Evolutionary conservation across 2,797 vertebrate genomes (phyloP).

Genomic region (Natrix natrix): DNA sequence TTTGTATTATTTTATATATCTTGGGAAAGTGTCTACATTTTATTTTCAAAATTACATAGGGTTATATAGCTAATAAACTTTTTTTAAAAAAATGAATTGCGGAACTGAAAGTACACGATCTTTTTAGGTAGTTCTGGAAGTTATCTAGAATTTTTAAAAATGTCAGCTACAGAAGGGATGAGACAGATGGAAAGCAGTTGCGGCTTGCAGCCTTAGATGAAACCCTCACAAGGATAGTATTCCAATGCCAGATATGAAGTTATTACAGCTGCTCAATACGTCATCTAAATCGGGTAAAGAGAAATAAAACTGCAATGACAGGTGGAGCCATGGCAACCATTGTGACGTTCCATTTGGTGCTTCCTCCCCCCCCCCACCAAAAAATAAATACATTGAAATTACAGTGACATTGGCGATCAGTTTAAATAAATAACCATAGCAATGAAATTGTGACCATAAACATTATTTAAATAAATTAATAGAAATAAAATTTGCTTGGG

Average conservation of each 20-base stretch:
- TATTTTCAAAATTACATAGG: background rate
- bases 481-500: background rate
- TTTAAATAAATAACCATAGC: background rate
- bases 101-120: background rate
- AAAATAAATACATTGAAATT: background rate
- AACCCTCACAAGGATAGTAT: background rate
- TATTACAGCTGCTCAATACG: conserved; percentile 13
- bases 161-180: background rate
- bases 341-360: background rate
- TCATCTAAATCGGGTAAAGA: background rate
- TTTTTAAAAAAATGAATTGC: background rate
- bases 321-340: background rate
- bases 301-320: conserved; percentile 11
- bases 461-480: background rate
- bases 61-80: background rate
- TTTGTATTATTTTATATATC: background rate
- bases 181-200: background rate
- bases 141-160: background rate
- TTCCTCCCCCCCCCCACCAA: background rate
- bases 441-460: background rate
- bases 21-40: background rate
- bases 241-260: background rate
- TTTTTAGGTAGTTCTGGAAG: background rate
- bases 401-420: background rate
- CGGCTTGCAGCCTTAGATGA: background rate